Conservation (phyloP, 2,888 invertebrate species). For the Clivina fossor region DNA sequence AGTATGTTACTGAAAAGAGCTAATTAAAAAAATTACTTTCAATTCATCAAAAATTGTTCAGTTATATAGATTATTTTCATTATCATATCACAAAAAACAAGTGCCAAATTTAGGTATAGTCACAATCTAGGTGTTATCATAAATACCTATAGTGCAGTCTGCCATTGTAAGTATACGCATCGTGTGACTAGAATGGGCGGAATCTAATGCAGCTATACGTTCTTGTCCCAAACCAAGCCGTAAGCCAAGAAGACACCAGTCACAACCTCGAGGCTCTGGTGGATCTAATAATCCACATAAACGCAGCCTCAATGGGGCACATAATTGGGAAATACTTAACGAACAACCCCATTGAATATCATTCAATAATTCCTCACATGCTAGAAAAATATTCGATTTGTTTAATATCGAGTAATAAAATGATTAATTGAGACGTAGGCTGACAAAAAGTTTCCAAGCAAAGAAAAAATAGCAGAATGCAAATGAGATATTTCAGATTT, state of each 20-base stretch:
- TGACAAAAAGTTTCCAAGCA: neutral
- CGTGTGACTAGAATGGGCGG: constrained; percentile 52
- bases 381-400: constrained; percentile 40
- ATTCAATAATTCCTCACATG: constrained; percentile 47
- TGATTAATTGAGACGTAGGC: too few species aligned
- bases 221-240: constrained; percentile 60
- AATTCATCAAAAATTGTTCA: too few species aligned
- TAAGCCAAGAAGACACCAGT: constrained; percentile 76
- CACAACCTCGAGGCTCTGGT: constrained; percentile 70
- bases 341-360: constrained; percentile 58
- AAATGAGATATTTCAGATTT: too few species aligned
- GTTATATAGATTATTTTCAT: too few species aligned
- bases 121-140: too few species aligned
- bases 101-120: too few species aligned
- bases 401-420: neutral
- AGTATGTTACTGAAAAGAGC: too few species aligned
- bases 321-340: constrained; percentile 61
- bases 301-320: constrained; percentile 61
- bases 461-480: too few species aligned
- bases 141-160: constrained; percentile 52
- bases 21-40: too few species aligned
- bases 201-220: constrained; percentile 51
- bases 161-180: constrained; percentile 50
- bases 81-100: too few species aligned
- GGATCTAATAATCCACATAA: constrained; percentile 71